phyloP scores from a whole-genome alignment of 2,113 vertebrate species.

The Candoia aspera region DNA sequence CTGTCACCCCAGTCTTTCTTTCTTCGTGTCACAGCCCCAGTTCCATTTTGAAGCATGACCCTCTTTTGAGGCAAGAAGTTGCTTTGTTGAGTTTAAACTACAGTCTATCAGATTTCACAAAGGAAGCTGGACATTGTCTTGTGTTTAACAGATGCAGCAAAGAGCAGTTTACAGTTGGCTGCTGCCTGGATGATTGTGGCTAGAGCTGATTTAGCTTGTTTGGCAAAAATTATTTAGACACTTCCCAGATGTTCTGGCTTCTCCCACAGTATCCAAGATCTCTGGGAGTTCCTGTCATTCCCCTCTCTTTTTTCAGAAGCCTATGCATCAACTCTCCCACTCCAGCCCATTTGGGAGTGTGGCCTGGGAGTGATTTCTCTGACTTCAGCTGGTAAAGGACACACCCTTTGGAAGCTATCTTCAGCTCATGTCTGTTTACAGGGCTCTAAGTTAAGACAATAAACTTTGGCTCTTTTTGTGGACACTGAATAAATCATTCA shows the following conservation, averaged over 20 bases:
- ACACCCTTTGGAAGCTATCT: not conserved
- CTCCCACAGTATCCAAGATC: slow-evolving; percentile 36
- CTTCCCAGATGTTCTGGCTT: slow-evolving; percentile 36
- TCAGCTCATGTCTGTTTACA: not conserved
- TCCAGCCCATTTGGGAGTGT: not conserved
- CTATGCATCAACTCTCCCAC: not conserved
- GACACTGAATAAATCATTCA: not conserved
- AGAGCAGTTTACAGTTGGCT: slow-evolving; percentile 34
- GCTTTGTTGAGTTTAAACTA: slow-evolving; percentile 7
- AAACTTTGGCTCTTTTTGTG: not conserved
- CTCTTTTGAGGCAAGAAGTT: slow-evolving; percentile 8
- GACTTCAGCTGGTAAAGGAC: not conserved
- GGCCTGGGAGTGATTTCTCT: not conserved
- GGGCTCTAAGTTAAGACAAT: not conserved
- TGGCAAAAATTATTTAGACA: slow-evolving; percentile 29
- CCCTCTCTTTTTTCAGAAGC: not conserved
- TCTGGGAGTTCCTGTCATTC: not conserved
- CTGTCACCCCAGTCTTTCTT: not conserved
- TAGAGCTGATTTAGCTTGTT: slow-evolving; percentile 28
- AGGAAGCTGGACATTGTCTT: slow-evolving; percentile 38
- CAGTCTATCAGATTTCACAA: slow-evolving; percentile 7
- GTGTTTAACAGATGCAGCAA: not conserved
- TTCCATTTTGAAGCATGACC: slow-evolving; percentile 9
- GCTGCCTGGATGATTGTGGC: slow-evolving; percentile 32
- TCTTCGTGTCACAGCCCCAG: no score